Percentiles rank a stretch among this genome's conserved stretches.
These are phyloP conservation scores for Caenorhabditis auriculariae DNA, from an alignment of 2,888 invertebrate genomes.

Conservation along the genomic window DNA sequence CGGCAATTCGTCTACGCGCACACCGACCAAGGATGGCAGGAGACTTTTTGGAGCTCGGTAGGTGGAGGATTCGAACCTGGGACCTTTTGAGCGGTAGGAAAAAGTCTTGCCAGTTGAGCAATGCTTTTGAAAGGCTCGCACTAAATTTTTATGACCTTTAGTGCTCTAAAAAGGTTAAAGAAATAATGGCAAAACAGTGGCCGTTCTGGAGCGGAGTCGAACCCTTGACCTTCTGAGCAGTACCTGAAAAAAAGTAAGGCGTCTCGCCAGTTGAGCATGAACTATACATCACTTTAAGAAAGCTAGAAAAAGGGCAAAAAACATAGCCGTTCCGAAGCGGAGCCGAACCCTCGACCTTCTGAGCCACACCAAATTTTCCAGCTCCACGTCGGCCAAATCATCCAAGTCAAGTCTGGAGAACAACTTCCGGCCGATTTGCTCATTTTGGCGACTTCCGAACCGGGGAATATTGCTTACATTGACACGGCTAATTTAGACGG, in stretches of 20 bases:
- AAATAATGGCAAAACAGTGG: too few relatives aligned
- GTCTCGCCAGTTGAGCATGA: too few relatives aligned
- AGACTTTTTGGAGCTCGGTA: slow-evolving; percentile 78
- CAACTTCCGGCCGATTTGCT: slow-evolving; percentile 95
- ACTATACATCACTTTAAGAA: too few relatives aligned
- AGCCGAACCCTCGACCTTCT: background rate
- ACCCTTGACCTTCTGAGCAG: background rate
- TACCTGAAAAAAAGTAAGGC: too few relatives aligned
- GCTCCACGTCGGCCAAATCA: slow-evolving; percentile 76
- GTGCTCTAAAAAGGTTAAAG: too few relatives aligned
- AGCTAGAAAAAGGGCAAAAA: too few relatives aligned
- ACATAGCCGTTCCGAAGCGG: too few relatives aligned
- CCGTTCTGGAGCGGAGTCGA: background rate
- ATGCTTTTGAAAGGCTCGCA: background rate
- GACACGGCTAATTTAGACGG: slow-evolving; percentile 98
- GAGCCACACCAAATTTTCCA: slow-evolving; percentile 1
- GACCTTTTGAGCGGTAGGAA: background rate
- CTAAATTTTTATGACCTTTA: too few relatives aligned
- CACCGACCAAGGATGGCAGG: slow-evolving; percentile 77
- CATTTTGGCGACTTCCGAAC: slow-evolving; percentile 79
- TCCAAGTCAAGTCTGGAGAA: slow-evolving; percentile 84
- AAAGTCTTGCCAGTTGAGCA: background rate
- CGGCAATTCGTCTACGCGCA: slow-evolving; percentile 81
- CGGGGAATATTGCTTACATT: slow-evolving; percentile 84
- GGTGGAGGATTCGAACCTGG: background rate